phyloP scores from a whole-genome alignment of 30 jellyfish, hydroid and myxozoan species.

The Pelagia noctiluca region DNA sequence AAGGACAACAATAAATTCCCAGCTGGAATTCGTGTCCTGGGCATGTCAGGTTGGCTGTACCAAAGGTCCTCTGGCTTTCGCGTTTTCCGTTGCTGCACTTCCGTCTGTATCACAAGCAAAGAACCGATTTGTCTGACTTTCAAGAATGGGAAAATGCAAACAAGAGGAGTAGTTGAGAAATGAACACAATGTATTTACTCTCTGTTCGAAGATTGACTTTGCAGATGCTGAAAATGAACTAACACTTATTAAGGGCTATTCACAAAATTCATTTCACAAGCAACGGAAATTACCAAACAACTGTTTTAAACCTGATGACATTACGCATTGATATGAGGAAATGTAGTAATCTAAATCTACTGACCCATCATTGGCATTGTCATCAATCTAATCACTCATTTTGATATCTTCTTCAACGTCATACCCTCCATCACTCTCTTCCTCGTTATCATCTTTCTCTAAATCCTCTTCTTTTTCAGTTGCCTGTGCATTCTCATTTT shows the following conservation, averaged over 20 bases:
- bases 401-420: background rate
- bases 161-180: too few relatives aligned
- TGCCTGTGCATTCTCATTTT: too few relatives aligned
- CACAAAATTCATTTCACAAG: background rate
- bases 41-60: too few relatives aligned
- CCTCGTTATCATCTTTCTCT: too few relatives aligned
- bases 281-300: background rate
- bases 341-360: background rate
- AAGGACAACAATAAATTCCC: conserved; percentile 17
- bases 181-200: too few relatives aligned
- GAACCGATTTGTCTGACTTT: conserved; percentile 19
- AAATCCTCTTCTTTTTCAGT: too few relatives aligned
- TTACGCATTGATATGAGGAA: background rate
- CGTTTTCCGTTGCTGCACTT: conserved; percentile 31
- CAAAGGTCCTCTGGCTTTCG: too few relatives aligned
- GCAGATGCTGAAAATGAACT: conserved; percentile 6
- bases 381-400: background rate
- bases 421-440: too few relatives aligned
- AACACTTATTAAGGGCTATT: too few relatives aligned
- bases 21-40: conserved; percentile 40
- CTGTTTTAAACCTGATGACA: too few relatives aligned
- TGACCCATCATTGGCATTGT: background rate
- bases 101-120: conserved; percentile 33
- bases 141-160: conserved; percentile 26
- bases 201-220: conserved; percentile 27